These are phyloP conservation scores for Halisarca cf. caerulea DNA, from an alignment of 37 sponge, comb jelly and placozoan species.

Conservation along the genomic window DNA sequence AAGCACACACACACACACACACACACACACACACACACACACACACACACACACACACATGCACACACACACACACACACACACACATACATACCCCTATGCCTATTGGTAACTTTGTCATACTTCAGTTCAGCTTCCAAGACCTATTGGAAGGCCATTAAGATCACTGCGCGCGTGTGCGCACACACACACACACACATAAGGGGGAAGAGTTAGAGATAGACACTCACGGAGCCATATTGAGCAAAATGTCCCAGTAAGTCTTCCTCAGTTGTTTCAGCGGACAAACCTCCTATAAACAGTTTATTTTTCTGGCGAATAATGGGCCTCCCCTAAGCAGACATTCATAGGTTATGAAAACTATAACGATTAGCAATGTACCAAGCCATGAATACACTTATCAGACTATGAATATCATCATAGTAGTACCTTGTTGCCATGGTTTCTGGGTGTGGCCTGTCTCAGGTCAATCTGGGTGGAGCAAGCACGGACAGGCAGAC, in stretches of 20 bases:
- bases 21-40: slow-evolving; percentile 26
- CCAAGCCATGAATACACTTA: slow-evolving; percentile 11
- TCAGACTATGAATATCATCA: background rate
- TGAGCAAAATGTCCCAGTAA: slow-evolving; percentile 74
- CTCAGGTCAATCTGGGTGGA: slow-evolving; percentile 77
- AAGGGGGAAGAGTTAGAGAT: background rate
- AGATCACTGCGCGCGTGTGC: background rate
- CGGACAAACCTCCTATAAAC: slow-evolving; percentile 82
- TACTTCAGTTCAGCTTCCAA: slow-evolving; percentile 77
- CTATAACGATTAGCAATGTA: background rate
- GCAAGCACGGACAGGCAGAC: background rate
- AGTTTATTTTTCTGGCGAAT: slow-evolving; percentile 67
- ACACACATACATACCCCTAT: slow-evolving; percentile 64
- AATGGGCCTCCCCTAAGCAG: slow-evolving; percentile 31
- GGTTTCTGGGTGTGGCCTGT: slow-evolving; percentile 56
- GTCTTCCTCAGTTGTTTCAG: slow-evolving; percentile 86
- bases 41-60: background rate
- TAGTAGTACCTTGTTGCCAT: slow-evolving; percentile 58
- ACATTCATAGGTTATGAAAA: background rate
- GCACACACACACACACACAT: background rate
- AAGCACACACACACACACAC: background rate
- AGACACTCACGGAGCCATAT: slow-evolving; percentile 82
- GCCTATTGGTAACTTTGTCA: slow-evolving; percentile 81
- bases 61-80: background rate
- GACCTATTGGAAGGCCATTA: slow-evolving; percentile 50